phyloP scores from a whole-genome alignment of 2,797 vertebrate genomes.

The Danionella dracula region DNA sequence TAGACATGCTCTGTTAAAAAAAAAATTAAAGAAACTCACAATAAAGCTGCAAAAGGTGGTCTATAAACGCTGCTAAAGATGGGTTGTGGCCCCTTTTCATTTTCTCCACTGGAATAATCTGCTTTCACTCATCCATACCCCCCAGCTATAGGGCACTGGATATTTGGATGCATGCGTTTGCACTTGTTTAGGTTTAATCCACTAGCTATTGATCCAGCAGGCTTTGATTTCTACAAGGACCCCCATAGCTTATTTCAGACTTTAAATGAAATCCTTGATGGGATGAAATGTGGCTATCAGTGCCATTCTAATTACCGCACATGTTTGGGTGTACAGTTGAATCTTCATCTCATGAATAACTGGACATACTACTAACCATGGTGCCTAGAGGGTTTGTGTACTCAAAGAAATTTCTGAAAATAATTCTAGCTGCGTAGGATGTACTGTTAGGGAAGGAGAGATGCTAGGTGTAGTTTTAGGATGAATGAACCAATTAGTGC shows the following conservation, averaged over 20 bases:
- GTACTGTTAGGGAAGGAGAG: background rate
- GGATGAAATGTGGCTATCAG: slow-evolving; percentile 53
- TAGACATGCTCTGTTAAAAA: no score
- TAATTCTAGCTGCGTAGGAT: background rate
- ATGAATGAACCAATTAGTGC: slow-evolving; percentile 6
- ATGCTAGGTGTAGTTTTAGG: background rate
- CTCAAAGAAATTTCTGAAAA: background rate
- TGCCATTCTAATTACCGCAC: slow-evolving; percentile 61
- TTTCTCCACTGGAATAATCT: slow-evolving; percentile 38
- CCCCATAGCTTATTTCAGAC: slow-evolving; percentile 63
- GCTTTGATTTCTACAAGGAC: slow-evolving; percentile 58
- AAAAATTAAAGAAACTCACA: no score
- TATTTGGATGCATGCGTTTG: slow-evolving; percentile 68
- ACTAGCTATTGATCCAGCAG: slow-evolving; percentile 72
- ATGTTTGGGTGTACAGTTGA: slow-evolving; percentile 37
- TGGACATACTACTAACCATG: background rate
- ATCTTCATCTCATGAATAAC: slow-evolving; percentile 27
- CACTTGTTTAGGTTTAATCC: slow-evolving; percentile 76
- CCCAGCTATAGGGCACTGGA: slow-evolving; percentile 37
- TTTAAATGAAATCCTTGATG: slow-evolving; percentile 65
- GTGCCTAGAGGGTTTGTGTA: background rate
- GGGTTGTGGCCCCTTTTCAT: background rate
- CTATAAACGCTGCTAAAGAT: no score
- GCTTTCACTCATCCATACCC: slow-evolving; percentile 40
- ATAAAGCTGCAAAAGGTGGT: no score